These are phyloP conservation scores for Epinotia bilunana DNA, from an alignment of 2,888 invertebrate genomes.

Conservation along the genomic window DNA sequence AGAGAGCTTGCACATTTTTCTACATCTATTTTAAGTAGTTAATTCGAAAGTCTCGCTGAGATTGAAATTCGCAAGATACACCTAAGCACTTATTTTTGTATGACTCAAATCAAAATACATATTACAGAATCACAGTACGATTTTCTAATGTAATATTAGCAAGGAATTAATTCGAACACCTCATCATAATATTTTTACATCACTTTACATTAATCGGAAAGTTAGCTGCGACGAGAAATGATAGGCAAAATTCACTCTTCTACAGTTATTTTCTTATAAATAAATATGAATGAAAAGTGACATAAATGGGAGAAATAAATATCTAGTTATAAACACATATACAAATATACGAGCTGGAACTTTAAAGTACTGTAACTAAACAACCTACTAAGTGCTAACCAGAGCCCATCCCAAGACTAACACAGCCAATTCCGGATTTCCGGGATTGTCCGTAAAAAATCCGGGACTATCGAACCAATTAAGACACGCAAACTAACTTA, in stretches of 20 bases:
- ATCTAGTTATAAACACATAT: neutral
- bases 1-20: neutral
- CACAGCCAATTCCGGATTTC: neutral
- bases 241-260: neutral
- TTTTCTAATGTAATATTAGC: neutral
- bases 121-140: too few relatives aligned
- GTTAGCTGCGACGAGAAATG: neutral
- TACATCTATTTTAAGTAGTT: neutral
- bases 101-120: neutral
- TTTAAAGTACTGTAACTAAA: neutral
- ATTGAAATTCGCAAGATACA: neutral
- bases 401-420: neutral
- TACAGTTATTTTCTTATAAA: neutral
- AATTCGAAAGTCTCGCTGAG: neutral
- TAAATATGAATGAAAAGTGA: neutral
- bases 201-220: neutral
- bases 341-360: neutral
- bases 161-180: neutral
- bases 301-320: neutral
- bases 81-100: neutral
- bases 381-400: too few relatives aligned
- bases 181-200: neutral
- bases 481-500: constrained; percentile 41
- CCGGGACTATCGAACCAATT: neutral
- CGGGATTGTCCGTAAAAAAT: neutral